Conservation (phyloP, 1,140 invertebrate genomes). For the Cardiocondyla obscurior region DNA sequence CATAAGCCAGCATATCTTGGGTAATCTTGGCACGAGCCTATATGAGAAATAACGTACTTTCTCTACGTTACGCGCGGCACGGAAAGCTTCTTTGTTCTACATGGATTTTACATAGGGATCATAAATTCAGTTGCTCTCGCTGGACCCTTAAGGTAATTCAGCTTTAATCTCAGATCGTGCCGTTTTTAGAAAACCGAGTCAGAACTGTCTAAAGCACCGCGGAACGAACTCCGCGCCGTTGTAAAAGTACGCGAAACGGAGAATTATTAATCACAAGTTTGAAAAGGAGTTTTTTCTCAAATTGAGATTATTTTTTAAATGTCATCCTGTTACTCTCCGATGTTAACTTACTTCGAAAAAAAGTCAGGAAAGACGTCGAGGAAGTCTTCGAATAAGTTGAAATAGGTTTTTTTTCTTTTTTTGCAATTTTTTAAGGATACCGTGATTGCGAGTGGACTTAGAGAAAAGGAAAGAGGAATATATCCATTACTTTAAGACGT, state of each 20-base stretch:
- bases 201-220: no score
- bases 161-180: background rate
- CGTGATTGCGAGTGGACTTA: no score
- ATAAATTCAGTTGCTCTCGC: conserved; percentile 13
- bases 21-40: background rate
- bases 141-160: background rate
- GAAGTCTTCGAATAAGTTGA: no score
- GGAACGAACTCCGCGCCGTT: background rate
- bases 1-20: conserved; percentile 2
- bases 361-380: no score
- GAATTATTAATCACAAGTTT: background rate
- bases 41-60: background rate
- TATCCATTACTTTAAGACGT: background rate
- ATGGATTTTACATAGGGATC: background rate
- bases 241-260: background rate
- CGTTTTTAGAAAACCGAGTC: background rate
- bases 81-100: background rate
- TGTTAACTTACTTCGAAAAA: no score
- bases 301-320: no score
- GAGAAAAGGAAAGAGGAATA: no score
- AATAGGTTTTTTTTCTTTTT: no score
- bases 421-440: no score
- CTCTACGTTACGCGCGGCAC: background rate
- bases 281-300: background rate
- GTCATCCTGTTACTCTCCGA: no score